These are phyloP conservation scores for Leucoraja ocellata DNA, from an alignment of 2,797 vertebrate species.

Conservation along the genomic window DNA sequence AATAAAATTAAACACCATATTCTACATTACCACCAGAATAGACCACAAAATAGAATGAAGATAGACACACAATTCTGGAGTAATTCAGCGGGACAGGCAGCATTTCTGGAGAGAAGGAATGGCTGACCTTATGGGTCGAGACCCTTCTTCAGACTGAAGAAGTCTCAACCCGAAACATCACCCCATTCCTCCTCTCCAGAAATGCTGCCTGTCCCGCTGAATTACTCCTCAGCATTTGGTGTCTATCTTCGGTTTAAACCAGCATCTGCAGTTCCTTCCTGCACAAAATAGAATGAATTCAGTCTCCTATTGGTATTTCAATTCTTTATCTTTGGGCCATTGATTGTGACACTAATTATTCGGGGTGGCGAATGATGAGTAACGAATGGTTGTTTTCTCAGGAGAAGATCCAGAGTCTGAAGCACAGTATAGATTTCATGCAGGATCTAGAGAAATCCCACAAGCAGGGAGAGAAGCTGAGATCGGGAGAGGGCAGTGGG, in stretches of 20 bases:
- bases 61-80: too few relatives aligned
- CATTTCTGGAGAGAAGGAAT: too few relatives aligned
- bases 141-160: background rate
- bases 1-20: background rate
- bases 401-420: constrained; percentile 91
- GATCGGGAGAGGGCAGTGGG: constrained; percentile 58
- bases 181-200: too few relatives aligned
- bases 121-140: too few relatives aligned
- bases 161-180: too few relatives aligned
- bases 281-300: background rate
- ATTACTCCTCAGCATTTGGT: too few relatives aligned
- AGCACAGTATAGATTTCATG: constrained; percentile 96
- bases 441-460: constrained; percentile 75
- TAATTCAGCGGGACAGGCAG: too few relatives aligned
- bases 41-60: background rate
- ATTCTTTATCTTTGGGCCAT: background rate
- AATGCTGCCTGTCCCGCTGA: too few relatives aligned
- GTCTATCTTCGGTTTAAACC: too few relatives aligned
- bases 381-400: constrained; percentile 47
- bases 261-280: too few relatives aligned
- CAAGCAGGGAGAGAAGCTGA: constrained; percentile 60
- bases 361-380: background rate
- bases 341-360: background rate
- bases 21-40: background rate
- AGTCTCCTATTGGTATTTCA: background rate